A percentile compares a stretch with the other conserved stretches of the same genome.
Conservation (phyloP, 2,888 invertebrate genomes). For the Yponomeuta plumbellus region DNA sequence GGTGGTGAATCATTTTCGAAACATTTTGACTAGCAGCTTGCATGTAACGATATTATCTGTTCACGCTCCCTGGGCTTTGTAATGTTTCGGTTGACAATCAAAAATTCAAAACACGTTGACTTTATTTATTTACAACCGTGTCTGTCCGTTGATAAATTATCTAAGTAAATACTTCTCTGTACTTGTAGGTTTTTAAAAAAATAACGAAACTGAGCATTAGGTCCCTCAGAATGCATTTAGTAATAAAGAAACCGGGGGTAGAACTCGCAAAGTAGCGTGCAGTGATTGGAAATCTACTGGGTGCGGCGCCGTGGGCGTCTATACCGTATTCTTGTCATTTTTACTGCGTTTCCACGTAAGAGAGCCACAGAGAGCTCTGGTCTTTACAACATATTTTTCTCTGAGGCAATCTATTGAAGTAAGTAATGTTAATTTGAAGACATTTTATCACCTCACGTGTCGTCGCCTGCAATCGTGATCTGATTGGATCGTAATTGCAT, state of each 20-base stretch:
- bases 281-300: background rate
- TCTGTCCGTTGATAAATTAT: too few species aligned
- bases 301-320: background rate
- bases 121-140: too few species aligned
- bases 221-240: too few species aligned
- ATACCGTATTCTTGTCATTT: background rate
- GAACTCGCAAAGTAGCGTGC: background rate
- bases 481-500: conserved; percentile 13
- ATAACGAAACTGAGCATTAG: background rate
- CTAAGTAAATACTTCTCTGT: too few species aligned
- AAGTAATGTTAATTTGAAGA: background rate
- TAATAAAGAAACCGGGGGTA: background rate
- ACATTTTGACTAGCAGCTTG: too few species aligned
- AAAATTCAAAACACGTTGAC: too few species aligned
- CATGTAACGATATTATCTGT: too few species aligned
- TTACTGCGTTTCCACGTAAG: background rate
- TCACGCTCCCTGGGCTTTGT: too few species aligned
- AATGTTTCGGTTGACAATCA: too few species aligned
- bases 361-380: background rate
- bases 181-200: background rate
- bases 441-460: conserved; percentile 8
- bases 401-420: conserved; percentile 1
- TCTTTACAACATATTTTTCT: background rate
- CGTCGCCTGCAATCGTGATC: background rate
- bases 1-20: too few species aligned